Base-by-base conservation (phyloP, 2,797 vertebrate species). In the Danio kyathit region DNA sequence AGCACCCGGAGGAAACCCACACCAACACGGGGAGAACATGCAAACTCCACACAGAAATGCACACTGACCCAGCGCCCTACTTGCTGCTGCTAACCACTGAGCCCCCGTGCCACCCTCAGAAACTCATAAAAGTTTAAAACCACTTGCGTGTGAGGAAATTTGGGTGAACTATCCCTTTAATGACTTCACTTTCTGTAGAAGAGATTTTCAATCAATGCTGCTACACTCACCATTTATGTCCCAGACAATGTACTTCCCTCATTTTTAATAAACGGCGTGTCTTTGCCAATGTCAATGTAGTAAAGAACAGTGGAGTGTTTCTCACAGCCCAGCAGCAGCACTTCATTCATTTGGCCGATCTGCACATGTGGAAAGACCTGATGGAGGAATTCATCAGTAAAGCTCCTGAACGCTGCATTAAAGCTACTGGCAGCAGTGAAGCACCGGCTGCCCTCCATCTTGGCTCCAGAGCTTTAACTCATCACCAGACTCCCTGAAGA, bases 391-490 rank as follows among this genome's bases (percentile, higher is more conserved):
- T 86, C 89, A 87, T 90, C 89, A 88, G 85, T 79, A 69, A 73
- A 57, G 84, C 89, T 90, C 90, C 89, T 90, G 86, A 88, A 88
- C 82, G 38, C n/a, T 38, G 46, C 69, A 76, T 74, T 63, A 76
- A 59, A 29, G 44, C 54, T 16, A 59, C n/a, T 82, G 82, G 74
- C 80, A 84, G 9, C 46, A 1, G 29, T 3, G 52, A 52, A 51
- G 40, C n/a, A 11, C 11, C 9, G 51, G 56, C 80, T 76, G 75
- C 44, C 86, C 88, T 88, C 89, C 87, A 88, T 89, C 86, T 87
- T 83, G 87, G 84, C 85, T 74, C 76, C 81, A 88, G 88, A 88
- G 88, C 87, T 76, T 90, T 86, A 85, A 83, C 91, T 91, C 90
- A 91, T 87, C 88, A 84, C 81, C 85, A 71, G 86, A 80, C 88